phyloP scores from a whole-genome alignment of 2,888 invertebrate species.

The Chelonus formosanus region DNA sequence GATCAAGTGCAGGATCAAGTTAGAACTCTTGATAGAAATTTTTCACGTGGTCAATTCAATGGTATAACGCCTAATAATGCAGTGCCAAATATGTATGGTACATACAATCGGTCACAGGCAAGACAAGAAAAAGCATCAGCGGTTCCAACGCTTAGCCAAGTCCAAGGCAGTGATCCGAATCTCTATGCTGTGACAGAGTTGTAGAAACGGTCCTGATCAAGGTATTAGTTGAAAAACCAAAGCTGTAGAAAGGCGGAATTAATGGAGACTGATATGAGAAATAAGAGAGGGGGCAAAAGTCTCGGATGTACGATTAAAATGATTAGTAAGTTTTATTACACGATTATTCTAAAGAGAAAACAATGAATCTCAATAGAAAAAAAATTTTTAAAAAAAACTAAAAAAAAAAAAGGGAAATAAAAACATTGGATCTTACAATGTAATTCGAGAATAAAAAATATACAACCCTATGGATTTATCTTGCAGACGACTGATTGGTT shows the following conservation, averaged over 20 bases:
- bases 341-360: neutral
- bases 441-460: no score
- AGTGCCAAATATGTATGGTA: conserved; percentile 64
- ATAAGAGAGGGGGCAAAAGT: conserved; percentile 41
- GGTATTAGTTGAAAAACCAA: conserved; percentile 36
- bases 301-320: conserved; percentile 27
- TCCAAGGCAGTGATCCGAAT: conserved; percentile 65
- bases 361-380: conserved; percentile 4
- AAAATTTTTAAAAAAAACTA: conserved; percentile 2
- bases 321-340: neutral
- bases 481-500: no score
- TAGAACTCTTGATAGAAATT: conserved; percentile 61
- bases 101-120: conserved; percentile 58
- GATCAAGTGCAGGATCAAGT: conserved; percentile 61
- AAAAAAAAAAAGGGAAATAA: conserved; percentile 11
- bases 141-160: conserved; percentile 60
- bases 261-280: conserved; percentile 36
- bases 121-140: conserved; percentile 57
- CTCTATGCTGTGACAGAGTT: conserved; percentile 80
- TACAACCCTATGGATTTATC: no score
- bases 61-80: conserved; percentile 51
- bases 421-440: conserved; percentile 2
- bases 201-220: conserved; percentile 51
- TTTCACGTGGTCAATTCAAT: conserved; percentile 59
- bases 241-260: conserved; percentile 26